phyloP scores from a whole-genome alignment of 2,797 vertebrate species.

The Oryzias dopingdopingensis region DNA sequence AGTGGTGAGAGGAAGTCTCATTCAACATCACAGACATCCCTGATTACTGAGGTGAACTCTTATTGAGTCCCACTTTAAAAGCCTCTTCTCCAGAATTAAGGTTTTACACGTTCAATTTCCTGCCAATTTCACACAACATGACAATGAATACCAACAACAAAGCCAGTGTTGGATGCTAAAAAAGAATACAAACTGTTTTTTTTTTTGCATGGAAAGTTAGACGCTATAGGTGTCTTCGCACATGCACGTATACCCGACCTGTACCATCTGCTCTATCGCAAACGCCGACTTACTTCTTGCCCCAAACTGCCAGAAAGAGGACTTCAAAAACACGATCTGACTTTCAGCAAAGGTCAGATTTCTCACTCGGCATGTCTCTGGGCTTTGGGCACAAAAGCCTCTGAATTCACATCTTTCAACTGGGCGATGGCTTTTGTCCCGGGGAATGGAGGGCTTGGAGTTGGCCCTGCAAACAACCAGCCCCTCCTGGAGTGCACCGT shows the following conservation, averaged over 20 bases:
- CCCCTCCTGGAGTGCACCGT: slow-evolving; percentile 81
- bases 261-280: slow-evolving; percentile 53
- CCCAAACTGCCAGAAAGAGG: slow-evolving; percentile 73
- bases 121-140: slow-evolving; percentile 78
- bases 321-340: slow-evolving; percentile 81
- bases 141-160: slow-evolving; percentile 64
- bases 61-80: slow-evolving; percentile 70
- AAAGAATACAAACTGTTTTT: slow-evolving; percentile 59
- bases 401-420: slow-evolving; percentile 87
- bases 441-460: slow-evolving; percentile 71
- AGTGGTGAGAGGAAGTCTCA: slow-evolving; percentile 82
- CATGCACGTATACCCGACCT: slow-evolving; percentile 34
- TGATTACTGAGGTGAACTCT: slow-evolving; percentile 74
- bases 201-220: slow-evolving; percentile 33
- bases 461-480: slow-evolving; percentile 80
- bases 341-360: slow-evolving; percentile 85
- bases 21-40: slow-evolving; percentile 72
- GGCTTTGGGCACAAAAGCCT: slow-evolving; percentile 83
- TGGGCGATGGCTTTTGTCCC: slow-evolving; percentile 78
- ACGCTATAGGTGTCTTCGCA: not conserved
- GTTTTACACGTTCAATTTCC: slow-evolving; percentile 80
- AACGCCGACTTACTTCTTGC: slow-evolving; percentile 66
- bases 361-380: slow-evolving; percentile 83
- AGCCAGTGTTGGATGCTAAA: slow-evolving; percentile 19
- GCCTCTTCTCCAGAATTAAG: slow-evolving; percentile 71